Percentiles rank a stretch among this genome's conserved stretches.
Conservation (phyloP, 2,113 vertebrate genomes). For the Passer montanus region DNA sequence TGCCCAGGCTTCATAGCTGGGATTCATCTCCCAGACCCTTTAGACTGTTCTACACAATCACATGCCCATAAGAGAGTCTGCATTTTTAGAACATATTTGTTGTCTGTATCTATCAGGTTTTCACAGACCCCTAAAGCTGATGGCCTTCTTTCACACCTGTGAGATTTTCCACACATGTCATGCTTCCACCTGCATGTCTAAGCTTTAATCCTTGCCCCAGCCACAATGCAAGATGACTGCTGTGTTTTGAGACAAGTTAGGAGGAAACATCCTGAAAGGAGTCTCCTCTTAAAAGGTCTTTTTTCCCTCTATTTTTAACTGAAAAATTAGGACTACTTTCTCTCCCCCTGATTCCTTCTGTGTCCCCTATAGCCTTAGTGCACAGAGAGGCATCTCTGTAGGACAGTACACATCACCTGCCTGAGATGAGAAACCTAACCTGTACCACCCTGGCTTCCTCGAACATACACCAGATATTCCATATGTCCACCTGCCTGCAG, state of each 20-base stretch:
- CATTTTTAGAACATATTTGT: not conserved
- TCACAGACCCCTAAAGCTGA: not conserved
- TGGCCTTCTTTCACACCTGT: not conserved
- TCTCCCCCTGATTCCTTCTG: not conserved
- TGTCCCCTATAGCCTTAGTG: not conserved
- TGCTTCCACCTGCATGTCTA: not conserved
- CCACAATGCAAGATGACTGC: not conserved
- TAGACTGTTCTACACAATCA: not conserved
- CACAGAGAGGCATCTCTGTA: not conserved
- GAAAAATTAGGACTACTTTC: not conserved
- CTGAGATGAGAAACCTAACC: not conserved
- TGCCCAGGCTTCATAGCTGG: not conserved
- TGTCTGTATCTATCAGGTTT: not conserved
- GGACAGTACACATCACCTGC: not conserved
- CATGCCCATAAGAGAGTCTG: fast-evolving
- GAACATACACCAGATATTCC: not conserved
- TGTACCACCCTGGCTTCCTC: not conserved
- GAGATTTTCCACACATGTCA: not conserved
- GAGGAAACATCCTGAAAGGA: not conserved
- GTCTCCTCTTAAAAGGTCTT: not conserved
- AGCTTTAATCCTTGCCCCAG: not conserved
- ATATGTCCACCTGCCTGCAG: not conserved
- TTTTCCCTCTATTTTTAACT: not conserved
- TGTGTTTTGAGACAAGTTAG: not conserved
- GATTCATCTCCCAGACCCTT: not conserved